These are phyloP conservation scores for Zaprionus gabonicus DNA, from an alignment of 1,140 invertebrate genomes.

Conservation along the genomic window DNA sequence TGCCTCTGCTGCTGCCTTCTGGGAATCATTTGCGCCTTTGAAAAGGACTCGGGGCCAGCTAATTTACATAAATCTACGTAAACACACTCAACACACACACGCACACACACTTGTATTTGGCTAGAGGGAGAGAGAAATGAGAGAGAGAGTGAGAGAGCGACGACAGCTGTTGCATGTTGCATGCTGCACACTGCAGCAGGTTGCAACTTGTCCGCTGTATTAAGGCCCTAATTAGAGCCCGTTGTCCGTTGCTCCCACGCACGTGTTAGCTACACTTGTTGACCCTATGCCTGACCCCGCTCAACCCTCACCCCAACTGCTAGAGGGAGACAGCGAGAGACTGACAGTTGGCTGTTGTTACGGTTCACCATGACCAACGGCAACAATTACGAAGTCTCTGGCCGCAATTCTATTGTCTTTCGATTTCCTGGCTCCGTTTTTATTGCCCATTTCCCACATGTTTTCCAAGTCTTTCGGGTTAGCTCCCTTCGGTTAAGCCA, in stretches of 20 bases:
- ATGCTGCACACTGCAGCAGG: background rate
- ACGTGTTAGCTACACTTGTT: conserved; percentile 70
- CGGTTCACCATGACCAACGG: conserved; percentile 81
- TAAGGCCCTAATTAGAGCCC: conserved; percentile 67
- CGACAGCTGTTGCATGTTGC: conserved; percentile 40
- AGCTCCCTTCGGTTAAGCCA: conserved; percentile 31
- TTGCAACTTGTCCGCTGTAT: conserved; percentile 20
- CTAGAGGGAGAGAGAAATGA: background rate
- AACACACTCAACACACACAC: conserved; percentile 41
- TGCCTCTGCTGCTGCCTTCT: conserved; percentile 62
- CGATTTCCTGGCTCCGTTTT: conserved; percentile 74
- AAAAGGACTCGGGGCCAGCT: conserved; percentile 58
- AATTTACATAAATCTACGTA: conserved; percentile 78
- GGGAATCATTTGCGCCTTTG: conserved; percentile 75
- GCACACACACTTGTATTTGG: conserved; percentile 24
- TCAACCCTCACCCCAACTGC: background rate
- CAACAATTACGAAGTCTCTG: conserved; percentile 69
- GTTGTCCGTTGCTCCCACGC: conserved; percentile 54
- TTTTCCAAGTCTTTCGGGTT: conserved; percentile 19
- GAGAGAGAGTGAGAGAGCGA: background rate
- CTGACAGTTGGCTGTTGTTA: conserved; percentile 80
- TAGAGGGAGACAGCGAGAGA: background rate
- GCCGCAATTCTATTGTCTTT: conserved; percentile 82
- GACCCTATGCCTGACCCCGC: conserved; percentile 11
- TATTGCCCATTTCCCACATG: conserved; percentile 80